These are phyloP conservation scores for Drosophila recens DNA, from an alignment of 2,888 invertebrate species.

Conservation along the genomic window DNA sequence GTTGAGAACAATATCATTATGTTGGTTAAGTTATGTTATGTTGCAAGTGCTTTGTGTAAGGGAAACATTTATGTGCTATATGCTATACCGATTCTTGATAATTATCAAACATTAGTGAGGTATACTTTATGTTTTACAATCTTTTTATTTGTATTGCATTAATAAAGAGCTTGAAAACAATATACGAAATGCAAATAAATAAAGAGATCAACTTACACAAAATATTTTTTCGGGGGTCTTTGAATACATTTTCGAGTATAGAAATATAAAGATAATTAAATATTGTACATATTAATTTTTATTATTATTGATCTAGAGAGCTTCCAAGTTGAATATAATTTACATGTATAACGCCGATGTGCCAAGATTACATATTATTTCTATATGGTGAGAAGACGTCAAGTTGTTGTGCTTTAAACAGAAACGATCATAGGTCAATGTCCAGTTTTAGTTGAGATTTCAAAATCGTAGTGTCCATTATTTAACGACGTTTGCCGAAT, in stretches of 20 bases:
- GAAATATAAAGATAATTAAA: slow-evolving; percentile 31
- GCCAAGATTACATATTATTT: slow-evolving; percentile 45
- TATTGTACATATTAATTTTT: slow-evolving; percentile 51
- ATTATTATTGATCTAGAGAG: slow-evolving; percentile 73
- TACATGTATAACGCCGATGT: slow-evolving; percentile 45
- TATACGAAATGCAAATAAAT: slow-evolving; percentile 15
- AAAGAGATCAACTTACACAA: slow-evolving; percentile 47
- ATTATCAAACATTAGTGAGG: slow-evolving; percentile 21
- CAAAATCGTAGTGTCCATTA: not conserved
- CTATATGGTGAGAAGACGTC: slow-evolving; percentile 49
- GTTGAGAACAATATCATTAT: slow-evolving; percentile 24
- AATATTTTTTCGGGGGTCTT: slow-evolving; percentile 67
- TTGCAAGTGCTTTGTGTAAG: slow-evolving; percentile 67
- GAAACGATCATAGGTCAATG: slow-evolving; percentile 53
- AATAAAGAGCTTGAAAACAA: slow-evolving; percentile 23
- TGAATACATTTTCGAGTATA: slow-evolving; percentile 43
- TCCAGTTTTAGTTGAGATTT: slow-evolving; percentile 18
- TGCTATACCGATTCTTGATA: slow-evolving; percentile 15
- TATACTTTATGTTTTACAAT: slow-evolving; percentile 32
- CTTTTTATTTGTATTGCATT: slow-evolving; percentile 15
- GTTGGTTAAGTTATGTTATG: slow-evolving; percentile 52
- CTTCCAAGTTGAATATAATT: slow-evolving; percentile 68
- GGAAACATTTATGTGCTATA: slow-evolving; percentile 45
- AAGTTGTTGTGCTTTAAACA: slow-evolving; percentile 53
- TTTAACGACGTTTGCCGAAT: slow-evolving; percentile 92